Conservation (phyloP, 1,140 invertebrate species). For the Ips typographus region DNA sequence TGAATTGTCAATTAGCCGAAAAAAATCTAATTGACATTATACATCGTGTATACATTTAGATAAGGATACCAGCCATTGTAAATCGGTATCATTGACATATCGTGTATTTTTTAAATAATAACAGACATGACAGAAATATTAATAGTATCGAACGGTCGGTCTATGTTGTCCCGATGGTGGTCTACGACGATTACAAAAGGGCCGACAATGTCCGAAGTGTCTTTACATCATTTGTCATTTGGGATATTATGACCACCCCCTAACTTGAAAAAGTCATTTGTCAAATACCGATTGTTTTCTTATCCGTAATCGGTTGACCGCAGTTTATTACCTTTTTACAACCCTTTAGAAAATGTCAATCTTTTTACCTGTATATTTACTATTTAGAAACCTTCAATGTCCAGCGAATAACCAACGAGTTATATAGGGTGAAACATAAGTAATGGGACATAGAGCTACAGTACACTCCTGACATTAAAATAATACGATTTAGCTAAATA, state of each 20-base stretch:
- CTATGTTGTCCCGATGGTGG: conserved; percentile 42
- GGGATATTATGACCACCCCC: conserved; percentile 40
- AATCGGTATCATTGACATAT: conserved; percentile 39
- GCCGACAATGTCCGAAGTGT: conserved; percentile 42
- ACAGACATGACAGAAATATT: conserved; percentile 43
- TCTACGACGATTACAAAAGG: conserved; percentile 38
- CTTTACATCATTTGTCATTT: conserved; percentile 46
- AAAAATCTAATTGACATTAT: too few relatives aligned
- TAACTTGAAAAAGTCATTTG: conserved; percentile 45
- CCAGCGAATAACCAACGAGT: too few relatives aligned
- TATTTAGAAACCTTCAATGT: too few relatives aligned
- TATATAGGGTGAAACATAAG: too few relatives aligned
- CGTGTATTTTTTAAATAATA: conserved; percentile 36
- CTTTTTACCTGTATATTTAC: conserved; percentile 12
- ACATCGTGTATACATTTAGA: conserved; percentile 21
- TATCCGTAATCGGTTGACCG: conserved; percentile 40
- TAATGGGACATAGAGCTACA: too few relatives aligned
- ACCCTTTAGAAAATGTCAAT: conserved; percentile 31
- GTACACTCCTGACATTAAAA: too few relatives aligned
- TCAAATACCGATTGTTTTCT: conserved; percentile 45
- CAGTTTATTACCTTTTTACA: conserved; percentile 36
- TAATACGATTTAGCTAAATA: too few relatives aligned
- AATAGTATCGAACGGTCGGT: conserved; percentile 40
- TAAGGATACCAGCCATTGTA: conserved; percentile 33
- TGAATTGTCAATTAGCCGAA: too few relatives aligned